Percentiles rank a stretch among this genome's conserved stretches.
Evolutionary conservation across 2,888 invertebrate species (phyloP).

Genomic region (Trichopria drosophilae): DNA sequence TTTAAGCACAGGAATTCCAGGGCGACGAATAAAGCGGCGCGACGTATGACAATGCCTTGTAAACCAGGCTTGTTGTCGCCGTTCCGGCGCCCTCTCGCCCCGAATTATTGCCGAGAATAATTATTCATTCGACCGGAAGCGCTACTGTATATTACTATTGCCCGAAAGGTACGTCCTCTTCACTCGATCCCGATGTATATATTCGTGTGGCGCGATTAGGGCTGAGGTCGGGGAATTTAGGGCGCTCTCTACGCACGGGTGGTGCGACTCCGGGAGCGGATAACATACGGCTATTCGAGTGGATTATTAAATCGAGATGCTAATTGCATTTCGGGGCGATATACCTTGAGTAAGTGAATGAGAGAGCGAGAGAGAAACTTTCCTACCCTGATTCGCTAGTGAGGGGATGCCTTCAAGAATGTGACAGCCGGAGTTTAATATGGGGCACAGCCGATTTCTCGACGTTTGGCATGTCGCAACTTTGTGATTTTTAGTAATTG

Average conservation of each 20-base stretch:
- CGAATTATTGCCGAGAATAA: constrained; percentile 37
- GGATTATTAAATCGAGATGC: constrained; percentile 53
- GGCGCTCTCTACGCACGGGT: neutral
- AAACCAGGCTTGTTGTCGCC: constrained; percentile 20
- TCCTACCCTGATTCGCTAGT: too few relatives aligned
- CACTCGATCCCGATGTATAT: too few relatives aligned
- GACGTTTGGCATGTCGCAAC: too few relatives aligned
- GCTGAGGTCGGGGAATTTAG: too few relatives aligned
- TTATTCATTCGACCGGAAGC: constrained; percentile 56
- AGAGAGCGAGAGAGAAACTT: too few relatives aligned
- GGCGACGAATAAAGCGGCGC: too few relatives aligned
- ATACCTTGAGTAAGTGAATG: too few relatives aligned
- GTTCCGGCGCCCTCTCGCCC: constrained; percentile 20
- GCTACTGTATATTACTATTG: constrained; percentile 53
- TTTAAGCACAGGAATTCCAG: constrained; percentile 50
- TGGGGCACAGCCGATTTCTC: too few relatives aligned
- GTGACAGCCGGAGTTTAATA: too few relatives aligned
- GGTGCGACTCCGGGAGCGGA: constrained; percentile 36
- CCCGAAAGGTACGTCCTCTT: constrained; percentile 42
- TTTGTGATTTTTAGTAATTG: too few relatives aligned
- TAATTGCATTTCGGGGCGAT: constrained; percentile 44
- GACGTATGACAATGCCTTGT: constrained; percentile 8
- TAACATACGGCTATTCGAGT: constrained; percentile 54
- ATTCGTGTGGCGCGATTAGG: too few relatives aligned
- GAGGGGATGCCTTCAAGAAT: too few relatives aligned